Conservation (phyloP, 2,113 vertebrate species). For the Scartelaos histophorus region DNA sequence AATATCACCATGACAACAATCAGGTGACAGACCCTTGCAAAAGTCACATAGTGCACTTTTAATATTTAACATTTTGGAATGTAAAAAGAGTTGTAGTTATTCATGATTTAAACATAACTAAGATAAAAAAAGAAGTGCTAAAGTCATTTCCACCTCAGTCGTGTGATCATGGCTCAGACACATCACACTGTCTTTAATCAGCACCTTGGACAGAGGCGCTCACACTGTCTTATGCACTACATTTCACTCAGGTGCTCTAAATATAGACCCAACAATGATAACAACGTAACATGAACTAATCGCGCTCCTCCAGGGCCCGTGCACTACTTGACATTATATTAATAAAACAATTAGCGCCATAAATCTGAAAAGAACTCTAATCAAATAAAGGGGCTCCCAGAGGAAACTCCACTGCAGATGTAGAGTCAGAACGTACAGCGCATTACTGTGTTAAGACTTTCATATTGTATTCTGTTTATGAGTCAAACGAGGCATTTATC, state of each 20-base stretch:
- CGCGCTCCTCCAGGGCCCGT: not conserved
- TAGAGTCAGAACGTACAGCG: not conserved
- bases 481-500: conserved; percentile 1
- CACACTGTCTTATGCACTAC: not conserved
- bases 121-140: not conserved
- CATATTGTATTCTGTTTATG: not conserved
- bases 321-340: not conserved
- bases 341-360: conserved; percentile 11
- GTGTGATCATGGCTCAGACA: not conserved
- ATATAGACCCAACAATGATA: not conserved
- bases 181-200: conserved; percentile 4
- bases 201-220: conserved; percentile 35
- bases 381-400: not conserved
- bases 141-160: not conserved
- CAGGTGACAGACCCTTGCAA: no score
- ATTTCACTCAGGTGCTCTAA: not conserved
- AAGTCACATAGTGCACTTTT: no score
- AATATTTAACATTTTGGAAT: no score
- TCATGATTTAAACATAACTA: not conserved
- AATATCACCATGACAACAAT: no score
- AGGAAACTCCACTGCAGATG: not conserved
- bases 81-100: not conserved
- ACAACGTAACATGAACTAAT: not conserved
- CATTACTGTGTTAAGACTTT: not conserved
- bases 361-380: not conserved